Evolutionary conservation across 2,113 vertebrate genomes (phyloP), one percentile per base, ranked within the genome.

Genomic region (Microcebus griseorufus): DNA sequence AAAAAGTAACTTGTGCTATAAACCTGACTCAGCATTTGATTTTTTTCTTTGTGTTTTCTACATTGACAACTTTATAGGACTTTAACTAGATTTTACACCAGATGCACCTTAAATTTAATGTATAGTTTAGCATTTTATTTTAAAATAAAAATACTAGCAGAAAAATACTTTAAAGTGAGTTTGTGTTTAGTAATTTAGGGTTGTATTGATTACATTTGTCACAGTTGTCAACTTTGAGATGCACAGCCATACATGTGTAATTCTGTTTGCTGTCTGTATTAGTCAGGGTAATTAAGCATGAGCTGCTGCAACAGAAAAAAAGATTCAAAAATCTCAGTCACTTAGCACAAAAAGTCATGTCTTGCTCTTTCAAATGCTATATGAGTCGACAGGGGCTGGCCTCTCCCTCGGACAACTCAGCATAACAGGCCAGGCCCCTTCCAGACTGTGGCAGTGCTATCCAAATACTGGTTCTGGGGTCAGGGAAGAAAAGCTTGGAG

Each of bases 201-300:
- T 90, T 27, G 37, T 94, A 58, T 78, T 96, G 81, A 93, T 91
- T 94, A 73, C 42, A 25, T 86, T 96, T 96, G 88, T 80, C 37
- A 53, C 0, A 2, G 60, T 72, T 29, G 62, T 96, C 53, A 34
- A 45, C 84, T 86, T 96, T 82, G 72, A 96, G 90, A 70, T 62
- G 72, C 55, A 62, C 14, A 29, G 72, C 64, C 48, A 88, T 93
- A 82, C 64, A 20, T 53, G 51, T 67, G 48, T 95, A 90, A 75
- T 87, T 95, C 76, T 75, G 55, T 83, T 79, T 96, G 45, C 78
- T 90, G 39, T 85, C 64, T 53, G 42, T 67, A 51, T 92, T 76
- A 86, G 51, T 92, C 64, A 65, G 67, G 62, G 5, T 87, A 70
- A 76, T 87, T 83, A 95, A 86, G 60, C 67, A 69, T 69, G 55